These are phyloP conservation scores for Scophthalmus maximus DNA, from an alignment of 2,113 vertebrate species.

Conservation along the genomic window DNA sequence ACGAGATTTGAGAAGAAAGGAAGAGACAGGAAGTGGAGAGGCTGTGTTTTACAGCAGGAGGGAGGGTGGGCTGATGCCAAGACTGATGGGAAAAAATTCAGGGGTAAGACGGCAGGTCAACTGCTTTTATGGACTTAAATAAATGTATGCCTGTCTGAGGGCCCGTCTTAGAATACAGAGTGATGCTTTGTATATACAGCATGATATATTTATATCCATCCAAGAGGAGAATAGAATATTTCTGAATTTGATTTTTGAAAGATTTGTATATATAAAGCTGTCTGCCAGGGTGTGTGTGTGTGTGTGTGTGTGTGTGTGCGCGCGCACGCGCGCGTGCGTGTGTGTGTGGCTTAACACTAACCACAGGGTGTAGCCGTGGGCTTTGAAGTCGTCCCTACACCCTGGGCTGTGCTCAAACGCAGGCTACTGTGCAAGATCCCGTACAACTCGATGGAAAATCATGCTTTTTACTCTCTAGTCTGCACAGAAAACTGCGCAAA, in stretches of 20 bases:
- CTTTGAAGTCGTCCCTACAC: slow-evolving; percentile 68
- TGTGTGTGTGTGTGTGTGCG: slow-evolving; percentile 16
- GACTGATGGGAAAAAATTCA: slow-evolving; percentile 21
- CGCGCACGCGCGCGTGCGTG: slow-evolving; percentile 19
- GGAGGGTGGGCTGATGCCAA: slow-evolving; percentile 1
- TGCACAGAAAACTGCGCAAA: not conserved
- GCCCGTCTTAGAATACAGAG: slow-evolving; percentile 13
- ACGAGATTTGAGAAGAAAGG: slow-evolving; percentile 16
- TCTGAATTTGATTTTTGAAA: too few species aligned
- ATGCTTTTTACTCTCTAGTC: slow-evolving; percentile 8
- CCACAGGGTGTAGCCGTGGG: slow-evolving; percentile 73
- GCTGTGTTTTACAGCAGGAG: not conserved
- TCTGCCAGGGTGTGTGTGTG: slow-evolving; percentile 37
- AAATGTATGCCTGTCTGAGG: slow-evolving; percentile 45
- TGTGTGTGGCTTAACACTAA: slow-evolving; percentile 61
- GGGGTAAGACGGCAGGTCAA: slow-evolving; percentile 26
- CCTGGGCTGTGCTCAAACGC: slow-evolving; percentile 63
- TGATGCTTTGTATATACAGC: slow-evolving; percentile 18
- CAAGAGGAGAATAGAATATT: too few species aligned
- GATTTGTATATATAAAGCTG: slow-evolving; percentile 16
- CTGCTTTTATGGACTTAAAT: slow-evolving; percentile 59
- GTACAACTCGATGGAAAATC: slow-evolving; percentile 61
- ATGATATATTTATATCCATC: too few species aligned
- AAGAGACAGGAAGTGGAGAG: slow-evolving; percentile 47
- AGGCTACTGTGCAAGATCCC: slow-evolving; percentile 55